These are phyloP conservation scores for Rotaria socialis DNA, from an alignment of 2,888 invertebrate genomes.

Conservation along the genomic window DNA sequence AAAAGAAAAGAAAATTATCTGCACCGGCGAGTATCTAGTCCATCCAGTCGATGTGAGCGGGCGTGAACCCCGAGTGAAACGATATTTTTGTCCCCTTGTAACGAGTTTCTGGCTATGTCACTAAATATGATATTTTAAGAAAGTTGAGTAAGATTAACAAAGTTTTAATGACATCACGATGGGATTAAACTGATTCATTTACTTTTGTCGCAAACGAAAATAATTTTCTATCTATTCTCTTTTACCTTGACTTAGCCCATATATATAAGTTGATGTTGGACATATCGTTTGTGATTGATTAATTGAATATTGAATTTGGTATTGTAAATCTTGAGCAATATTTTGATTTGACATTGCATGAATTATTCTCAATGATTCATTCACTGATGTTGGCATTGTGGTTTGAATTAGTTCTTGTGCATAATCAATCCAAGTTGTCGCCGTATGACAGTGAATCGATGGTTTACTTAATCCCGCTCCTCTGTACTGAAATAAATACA, in stretches of 20 bases:
- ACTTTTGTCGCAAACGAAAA: neutral
- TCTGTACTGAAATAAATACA: conserved; percentile 15
- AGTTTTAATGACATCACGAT: too few relatives aligned
- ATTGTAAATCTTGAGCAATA: conserved; percentile 18
- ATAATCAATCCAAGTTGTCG: conserved; percentile 1
- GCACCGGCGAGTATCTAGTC: neutral
- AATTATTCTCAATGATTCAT: conserved; percentile 22
- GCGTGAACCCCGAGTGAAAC: neutral
- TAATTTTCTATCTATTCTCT: neutral
- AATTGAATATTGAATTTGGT: conserved; percentile 12
- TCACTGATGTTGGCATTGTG: neutral
- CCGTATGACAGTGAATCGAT: neutral
- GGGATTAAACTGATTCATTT: neutral
- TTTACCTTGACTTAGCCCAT: neutral
- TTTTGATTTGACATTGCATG: conserved; percentile 12
- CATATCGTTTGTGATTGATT: neutral
- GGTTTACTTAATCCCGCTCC: conserved; percentile 15
- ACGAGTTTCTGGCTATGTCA: neutral
- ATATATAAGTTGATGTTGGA: conserved; percentile 14
- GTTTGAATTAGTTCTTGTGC: conserved; percentile 13
- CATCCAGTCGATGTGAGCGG: too few relatives aligned
- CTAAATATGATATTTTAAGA: neutral
- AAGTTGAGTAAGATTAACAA: neutral
- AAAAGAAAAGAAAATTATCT: neutral
- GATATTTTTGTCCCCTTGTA: neutral